Evolutionary conservation across 1,140 invertebrate genomes (phyloP), one percentile per base, ranked within the genome.

Genomic region (Camponotus vicinus): DNA sequence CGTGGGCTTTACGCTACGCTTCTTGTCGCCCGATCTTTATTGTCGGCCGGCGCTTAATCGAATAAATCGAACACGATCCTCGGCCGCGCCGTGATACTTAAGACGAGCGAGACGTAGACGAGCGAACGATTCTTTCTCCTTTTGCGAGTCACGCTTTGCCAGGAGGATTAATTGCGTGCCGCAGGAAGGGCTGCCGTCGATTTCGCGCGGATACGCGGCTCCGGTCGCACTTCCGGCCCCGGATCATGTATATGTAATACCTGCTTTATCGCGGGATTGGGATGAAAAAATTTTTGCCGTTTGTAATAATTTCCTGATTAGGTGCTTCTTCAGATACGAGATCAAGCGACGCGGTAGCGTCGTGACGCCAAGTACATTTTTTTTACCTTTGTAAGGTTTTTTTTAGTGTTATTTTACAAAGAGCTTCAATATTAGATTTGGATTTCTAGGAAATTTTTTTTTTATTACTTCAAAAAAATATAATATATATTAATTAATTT

Each of bases 211-310:
- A 80, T 71, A 83, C 42, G 61, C 32, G 21, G 6, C 34, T 49
- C 75, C 63, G 79, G 45, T 79, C 52, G 70, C 73, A 76, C 63
- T 87, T 87, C 87, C 86, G 86, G 86, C 61, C 75, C 40, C 73
- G 79, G 85, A 87, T 89, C 75, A 67, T 55, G 64, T 67, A 32
- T 52, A 52, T 64, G 49, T 84, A 85, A 89, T 89, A 75, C 67
- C 86, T 88, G 70, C 18, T 32, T 52, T 77, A 75, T 7, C 7
- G 49, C 52, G 61, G 42, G 32, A 18, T 67, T 59, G 55, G 3
- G 45, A 49, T 49, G 15, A 52, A 52, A 52, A 6, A 52, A 5
- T 1, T 18, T 52, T 6, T 18, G 0, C 15, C 13, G 45, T 49
- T 49, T 49, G 11, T 49, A 49, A 49, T 13, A 49, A 52, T 18